Conservation (phyloP, 2,888 invertebrate genomes). For the Pristionchus arcanus region DNA sequence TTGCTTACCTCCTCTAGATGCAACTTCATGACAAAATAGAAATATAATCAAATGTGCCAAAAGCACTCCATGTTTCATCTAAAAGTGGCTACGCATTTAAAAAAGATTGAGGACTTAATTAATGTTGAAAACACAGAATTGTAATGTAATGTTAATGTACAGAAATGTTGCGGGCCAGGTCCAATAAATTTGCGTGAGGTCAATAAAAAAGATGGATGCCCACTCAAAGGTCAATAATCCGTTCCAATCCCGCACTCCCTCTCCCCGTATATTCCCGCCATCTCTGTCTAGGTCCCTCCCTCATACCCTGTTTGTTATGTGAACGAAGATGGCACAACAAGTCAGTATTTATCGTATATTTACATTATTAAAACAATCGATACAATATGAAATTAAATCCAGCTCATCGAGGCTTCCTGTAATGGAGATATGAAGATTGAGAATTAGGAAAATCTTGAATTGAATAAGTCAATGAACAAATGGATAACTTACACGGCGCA, state of each 20-base stretch:
- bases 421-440: not conserved
- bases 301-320: too few relatives aligned
- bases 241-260: not conserved
- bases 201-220: not conserved
- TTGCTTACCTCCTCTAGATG: not conserved
- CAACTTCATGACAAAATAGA: not conserved
- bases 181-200: not conserved
- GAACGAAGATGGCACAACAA: not conserved
- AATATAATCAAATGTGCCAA: not conserved
- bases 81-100: not conserved
- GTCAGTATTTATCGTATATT: not conserved
- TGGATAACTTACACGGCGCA: conserved; percentile 19
- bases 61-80: not conserved
- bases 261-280: not conserved
- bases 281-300: not conserved
- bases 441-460: too few relatives aligned
- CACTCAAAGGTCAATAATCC: not conserved
- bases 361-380: not conserved
- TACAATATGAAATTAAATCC: not conserved
- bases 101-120: too few relatives aligned
- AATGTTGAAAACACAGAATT: too few relatives aligned
- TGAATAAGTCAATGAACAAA: not conserved
- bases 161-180: not conserved
- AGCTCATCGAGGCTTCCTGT: not conserved
- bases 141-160: too few relatives aligned